Evolutionary conservation across 2,888 invertebrate genomes (phyloP).

Genomic region (Ceramica pisi): DNA sequence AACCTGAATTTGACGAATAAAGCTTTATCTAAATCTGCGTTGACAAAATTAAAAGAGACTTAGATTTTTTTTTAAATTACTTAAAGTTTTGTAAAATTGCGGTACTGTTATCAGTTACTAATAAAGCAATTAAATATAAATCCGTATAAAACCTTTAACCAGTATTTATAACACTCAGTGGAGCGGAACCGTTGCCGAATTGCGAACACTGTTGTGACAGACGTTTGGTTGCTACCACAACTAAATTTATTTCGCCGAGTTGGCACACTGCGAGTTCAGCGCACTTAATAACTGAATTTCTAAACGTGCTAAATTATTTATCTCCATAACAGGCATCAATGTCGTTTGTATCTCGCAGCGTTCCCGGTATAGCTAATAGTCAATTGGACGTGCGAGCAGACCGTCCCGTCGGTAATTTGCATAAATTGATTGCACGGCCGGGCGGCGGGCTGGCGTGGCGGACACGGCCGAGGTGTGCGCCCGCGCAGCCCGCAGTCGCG

Average conservation of each 20-base stretch:
- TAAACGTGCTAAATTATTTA: slow-evolving; percentile 52
- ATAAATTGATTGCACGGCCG: slow-evolving; percentile 86
- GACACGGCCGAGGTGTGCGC: slow-evolving; percentile 76
- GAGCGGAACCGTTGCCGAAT: slow-evolving; percentile 79
- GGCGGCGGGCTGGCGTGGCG: slow-evolving; percentile 77
- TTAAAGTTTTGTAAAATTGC: slow-evolving; percentile 13
- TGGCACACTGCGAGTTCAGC: slow-evolving; percentile 48
- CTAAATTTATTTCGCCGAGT: slow-evolving; percentile 56
- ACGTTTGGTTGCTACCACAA: slow-evolving; percentile 48
- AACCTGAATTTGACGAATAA: background rate
- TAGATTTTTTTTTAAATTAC: background rate
- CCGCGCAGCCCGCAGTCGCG: slow-evolving; percentile 83
- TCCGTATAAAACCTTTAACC: slow-evolving; percentile 56
- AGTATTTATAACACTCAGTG: slow-evolving; percentile 62
- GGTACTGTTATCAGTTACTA: slow-evolving; percentile 23
- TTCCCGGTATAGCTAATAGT: slow-evolving; percentile 74
- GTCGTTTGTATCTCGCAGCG: slow-evolving; percentile 62
- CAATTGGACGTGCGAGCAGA: slow-evolving; percentile 77
- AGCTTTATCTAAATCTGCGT: background rate
- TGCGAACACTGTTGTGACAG: slow-evolving; percentile 78
- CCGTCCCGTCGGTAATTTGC: slow-evolving; percentile 88
- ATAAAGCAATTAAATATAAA: slow-evolving; percentile 27
- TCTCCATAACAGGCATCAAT: slow-evolving; percentile 59
- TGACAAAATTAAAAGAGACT: background rate
- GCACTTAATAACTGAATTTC: slow-evolving; percentile 47